Conservation (phyloP, 2,113 vertebrate genomes). For the Cnemophilus loriae region DNA sequence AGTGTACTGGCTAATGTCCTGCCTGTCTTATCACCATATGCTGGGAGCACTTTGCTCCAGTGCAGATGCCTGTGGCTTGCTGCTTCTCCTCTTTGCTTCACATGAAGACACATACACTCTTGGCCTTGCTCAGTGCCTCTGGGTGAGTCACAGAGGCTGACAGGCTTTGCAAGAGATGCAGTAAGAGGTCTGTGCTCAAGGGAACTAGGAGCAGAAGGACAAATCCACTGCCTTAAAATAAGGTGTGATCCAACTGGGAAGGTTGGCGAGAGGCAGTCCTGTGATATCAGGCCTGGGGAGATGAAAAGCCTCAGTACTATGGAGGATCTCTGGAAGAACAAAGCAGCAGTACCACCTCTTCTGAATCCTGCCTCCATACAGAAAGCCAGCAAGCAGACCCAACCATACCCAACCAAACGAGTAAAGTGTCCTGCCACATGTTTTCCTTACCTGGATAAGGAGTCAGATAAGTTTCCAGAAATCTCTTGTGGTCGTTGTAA, state of each 20-base stretch:
- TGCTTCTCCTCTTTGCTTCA: background rate
- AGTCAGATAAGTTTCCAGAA: slow-evolving; percentile 76
- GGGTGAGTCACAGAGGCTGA: background rate
- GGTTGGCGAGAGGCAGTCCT: background rate
- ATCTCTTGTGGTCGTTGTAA: slow-evolving; percentile 78
- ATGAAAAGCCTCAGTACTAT: background rate
- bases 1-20: background rate
- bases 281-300: background rate
- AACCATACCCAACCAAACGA: background rate
- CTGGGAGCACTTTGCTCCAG: background rate
- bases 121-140: background rate
- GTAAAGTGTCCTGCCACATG: accelerated
- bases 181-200: background rate
- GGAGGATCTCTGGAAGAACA: background rate
- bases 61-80: background rate
- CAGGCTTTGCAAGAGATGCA: background rate
- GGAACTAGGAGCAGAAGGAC: background rate
- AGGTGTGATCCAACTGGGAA: background rate
- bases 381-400: background rate
- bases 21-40: background rate
- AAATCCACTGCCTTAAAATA: background rate
- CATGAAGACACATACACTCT: background rate
- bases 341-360: background rate
- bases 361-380: background rate
- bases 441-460: slow-evolving; percentile 71